Evolutionary conservation across 2,113 vertebrate genomes (phyloP), one percentile per base, ranked within the genome.

Genomic region (Microtus oregoni): DNA sequence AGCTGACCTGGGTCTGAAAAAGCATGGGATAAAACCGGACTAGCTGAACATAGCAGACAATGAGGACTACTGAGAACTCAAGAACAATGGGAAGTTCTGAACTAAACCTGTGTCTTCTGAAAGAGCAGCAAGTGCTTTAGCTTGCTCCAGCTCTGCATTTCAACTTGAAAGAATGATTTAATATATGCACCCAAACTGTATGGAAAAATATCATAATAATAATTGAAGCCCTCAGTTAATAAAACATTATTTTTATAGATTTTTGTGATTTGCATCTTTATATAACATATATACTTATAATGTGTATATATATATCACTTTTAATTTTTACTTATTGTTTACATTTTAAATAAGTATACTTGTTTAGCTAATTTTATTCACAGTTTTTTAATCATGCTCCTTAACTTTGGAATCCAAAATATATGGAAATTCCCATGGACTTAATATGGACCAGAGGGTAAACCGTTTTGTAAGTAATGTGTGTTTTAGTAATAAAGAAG

Each of bases 141-240:
- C 6, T 82, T 12, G 38, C 22, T 82, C 22, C 7, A 61, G n/a
- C 20, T 58, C 5, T 38, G 20, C 35, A 65, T 93, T 70, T 4
- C 9, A 81, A 72, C 85, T 81, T 63, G 67, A 94, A 93, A 50
- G 17, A 72, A 32, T 81, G 65, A 19, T 92, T 41, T 81, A 93
- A 78, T 63, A 86, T 65, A 87, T 50, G 7, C 22, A 86, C 15
- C 12, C 58, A 93, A 86, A 89, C 22, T 82, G 1, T 32, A 89
- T 24, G 35, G 35, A 61, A 47, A 52, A 81, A 38, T 26, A 38
- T 26, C 50, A 72, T 0, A 63, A 41, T 38, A 8, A 6, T 19
- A 15, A 89, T 5, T 86, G 50, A 87, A 93, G 6, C 6, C 9
- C 58, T 22, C 38, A 30, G 41, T 68, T 86, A 89, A 65, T 19